These are phyloP conservation scores for Prorops nasuta DNA, from an alignment of 1,140 invertebrate genomes.

Conservation along the genomic window DNA sequence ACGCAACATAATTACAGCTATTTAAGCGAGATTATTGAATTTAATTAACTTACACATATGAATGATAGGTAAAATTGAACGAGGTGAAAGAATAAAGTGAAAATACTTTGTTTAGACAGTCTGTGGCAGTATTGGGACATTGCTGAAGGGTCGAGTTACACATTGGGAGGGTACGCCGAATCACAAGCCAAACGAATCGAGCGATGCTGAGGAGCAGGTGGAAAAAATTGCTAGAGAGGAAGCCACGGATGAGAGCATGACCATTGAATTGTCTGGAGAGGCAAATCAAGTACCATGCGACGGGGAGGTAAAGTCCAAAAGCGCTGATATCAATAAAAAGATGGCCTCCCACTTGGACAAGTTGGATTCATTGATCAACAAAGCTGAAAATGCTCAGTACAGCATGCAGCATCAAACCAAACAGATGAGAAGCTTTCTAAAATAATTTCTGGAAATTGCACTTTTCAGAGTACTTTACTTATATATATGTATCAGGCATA, in stretches of 20 bases:
- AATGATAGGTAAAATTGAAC: too few relatives aligned
- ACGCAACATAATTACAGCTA: too few relatives aligned
- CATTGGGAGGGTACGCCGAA: constrained; percentile 41
- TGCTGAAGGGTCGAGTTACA: constrained; percentile 60
- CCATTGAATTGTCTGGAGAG: constrained; percentile 29
- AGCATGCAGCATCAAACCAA: constrained; percentile 70
- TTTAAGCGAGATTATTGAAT: too few relatives aligned
- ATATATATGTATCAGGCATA: too few relatives aligned
- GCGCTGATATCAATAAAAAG: constrained; percentile 58
- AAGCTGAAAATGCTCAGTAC: constrained; percentile 67
- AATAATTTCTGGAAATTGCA: constrained; percentile 56
- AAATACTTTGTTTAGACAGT: constrained; percentile 56
- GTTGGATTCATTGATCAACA: constrained; percentile 61
- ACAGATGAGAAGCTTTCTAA: constrained; percentile 68
- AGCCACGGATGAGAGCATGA: constrained; percentile 34
- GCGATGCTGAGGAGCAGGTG: constrained; percentile 6
- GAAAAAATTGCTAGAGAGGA: constrained; percentile 1
- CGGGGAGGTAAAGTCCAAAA: constrained; percentile 27
- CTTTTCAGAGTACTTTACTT: too few relatives aligned
- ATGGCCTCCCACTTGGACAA: constrained; percentile 65
- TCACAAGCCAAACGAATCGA: constrained; percentile 26
- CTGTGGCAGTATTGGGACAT: constrained; percentile 65
- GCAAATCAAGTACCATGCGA: constrained; percentile 23
- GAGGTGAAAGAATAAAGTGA: too few relatives aligned
- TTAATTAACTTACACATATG: too few relatives aligned